Percentiles rank a stretch among this genome's conserved stretches.
Conservation (phyloP, 2,888 invertebrate genomes). For the Drosophila rellima region DNA sequence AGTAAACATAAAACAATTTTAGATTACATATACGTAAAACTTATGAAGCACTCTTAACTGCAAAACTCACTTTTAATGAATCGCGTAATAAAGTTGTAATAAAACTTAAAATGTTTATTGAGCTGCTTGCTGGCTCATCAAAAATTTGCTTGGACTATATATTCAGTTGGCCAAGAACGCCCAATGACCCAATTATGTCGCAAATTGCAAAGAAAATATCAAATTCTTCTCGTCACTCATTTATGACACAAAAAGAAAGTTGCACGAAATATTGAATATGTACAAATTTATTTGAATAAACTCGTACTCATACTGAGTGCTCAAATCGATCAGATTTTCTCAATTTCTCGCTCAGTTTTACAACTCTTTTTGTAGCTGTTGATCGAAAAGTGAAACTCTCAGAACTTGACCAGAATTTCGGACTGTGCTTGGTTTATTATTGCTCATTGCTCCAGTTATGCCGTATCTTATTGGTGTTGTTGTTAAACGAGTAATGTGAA, state of each 20-base stretch:
- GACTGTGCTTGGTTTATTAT: constrained; percentile 47
- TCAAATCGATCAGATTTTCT: constrained; percentile 8
- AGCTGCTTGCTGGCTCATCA: constrained; percentile 39
- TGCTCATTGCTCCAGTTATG: constrained; percentile 70
- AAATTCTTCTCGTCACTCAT: constrained; percentile 1
- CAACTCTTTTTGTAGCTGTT: constrained; percentile 13
- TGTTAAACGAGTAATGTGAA: constrained; percentile 55
- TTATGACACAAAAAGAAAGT: not conserved
- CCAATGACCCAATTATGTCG: constrained; percentile 62
- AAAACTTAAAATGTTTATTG: constrained; percentile 11
- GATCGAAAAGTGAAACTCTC: constrained; percentile 68
- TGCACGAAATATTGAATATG: constrained; percentile 4
- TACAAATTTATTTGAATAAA: not conserved
- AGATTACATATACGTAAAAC: not conserved
- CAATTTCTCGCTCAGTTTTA: constrained; percentile 15
- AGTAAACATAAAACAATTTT: not conserved
- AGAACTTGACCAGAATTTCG: constrained; percentile 58
- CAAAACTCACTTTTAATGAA: not conserved
- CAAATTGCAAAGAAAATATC: constrained; percentile 23
- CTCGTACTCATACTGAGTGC: not conserved
- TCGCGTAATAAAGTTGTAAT: constrained; percentile 2
- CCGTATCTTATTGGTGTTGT: constrained; percentile 14
- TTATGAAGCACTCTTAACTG: not conserved
- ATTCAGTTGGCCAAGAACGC: constrained; percentile 48
- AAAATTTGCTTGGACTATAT: constrained; percentile 28